A percentile compares a stretch with the other conserved stretches of the same genome.
phyloP scores from a whole-genome alignment of 2,113 vertebrate genomes.

The Podocnemis expansa region DNA sequence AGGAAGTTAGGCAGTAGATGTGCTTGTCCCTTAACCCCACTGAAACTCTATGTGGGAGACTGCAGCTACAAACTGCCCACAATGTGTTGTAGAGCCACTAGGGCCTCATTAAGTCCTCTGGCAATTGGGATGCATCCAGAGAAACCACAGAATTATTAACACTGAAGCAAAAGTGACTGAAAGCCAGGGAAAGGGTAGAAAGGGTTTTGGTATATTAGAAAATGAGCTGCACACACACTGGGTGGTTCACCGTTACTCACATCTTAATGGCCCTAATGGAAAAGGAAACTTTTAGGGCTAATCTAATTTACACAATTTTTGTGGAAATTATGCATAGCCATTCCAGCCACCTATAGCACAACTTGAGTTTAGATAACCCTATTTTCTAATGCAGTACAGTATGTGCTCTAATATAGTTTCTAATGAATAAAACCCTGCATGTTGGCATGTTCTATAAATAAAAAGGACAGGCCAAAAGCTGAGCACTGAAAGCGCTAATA shows the following conservation, averaged over 20 bases:
- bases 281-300: constrained; percentile 3
- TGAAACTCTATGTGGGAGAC: no score
- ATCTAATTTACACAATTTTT: constrained; percentile 42
- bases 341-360: constrained; percentile 1
- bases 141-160: not conserved
- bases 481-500: constrained; percentile 34
- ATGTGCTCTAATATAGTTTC: not conserved
- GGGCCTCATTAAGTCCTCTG: not conserved
- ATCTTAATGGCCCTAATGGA: not conserved
- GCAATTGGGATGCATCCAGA: not conserved
- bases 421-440: constrained; percentile 45
- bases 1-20: no score
- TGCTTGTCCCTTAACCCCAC: no score
- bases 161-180: not conserved
- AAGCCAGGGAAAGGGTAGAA: not conserved
- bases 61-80: not conserved
- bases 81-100: not conserved
- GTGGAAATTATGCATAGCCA: constrained; percentile 25
- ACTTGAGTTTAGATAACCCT: not conserved
- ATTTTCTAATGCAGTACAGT: constrained; percentile 19
- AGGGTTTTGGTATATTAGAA: not conserved
- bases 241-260: not conserved
- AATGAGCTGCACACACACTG: constrained; percentile 1
- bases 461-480: constrained; percentile 10
- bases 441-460: constrained; percentile 29